These are phyloP conservation scores for Apis florea DNA, from an alignment of 1,140 invertebrate species.

Conservation along the genomic window DNA sequence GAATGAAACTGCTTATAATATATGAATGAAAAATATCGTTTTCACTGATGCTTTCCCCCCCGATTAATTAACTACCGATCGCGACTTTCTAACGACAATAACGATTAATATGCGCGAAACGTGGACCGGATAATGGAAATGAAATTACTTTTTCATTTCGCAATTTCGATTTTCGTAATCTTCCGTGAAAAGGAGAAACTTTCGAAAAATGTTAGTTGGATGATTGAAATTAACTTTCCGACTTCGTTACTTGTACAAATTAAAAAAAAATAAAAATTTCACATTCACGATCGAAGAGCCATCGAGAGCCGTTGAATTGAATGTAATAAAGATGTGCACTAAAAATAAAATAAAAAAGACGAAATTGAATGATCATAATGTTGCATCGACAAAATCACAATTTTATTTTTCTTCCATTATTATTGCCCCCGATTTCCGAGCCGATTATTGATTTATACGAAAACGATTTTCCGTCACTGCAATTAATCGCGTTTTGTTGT, in stretches of 20 bases:
- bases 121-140: conserved; percentile 15
- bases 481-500: conserved; percentile 8
- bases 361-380: no score
- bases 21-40: conserved; percentile 47
- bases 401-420: background rate
- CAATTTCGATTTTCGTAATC: background rate
- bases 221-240: no score
- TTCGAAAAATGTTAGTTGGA: no score
- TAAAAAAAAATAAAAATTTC: no score
- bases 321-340: no score
- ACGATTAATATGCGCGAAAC: conserved; percentile 57
- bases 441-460: background rate
- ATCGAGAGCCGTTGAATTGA: no score
- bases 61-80: conserved; percentile 71
- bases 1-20: background rate
- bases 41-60: conserved; percentile 68
- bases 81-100: conserved; percentile 75
- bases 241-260: no score
- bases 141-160: conserved; percentile 14
- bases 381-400: no score
- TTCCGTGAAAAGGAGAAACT: background rate
- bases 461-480: background rate
- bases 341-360: no score
- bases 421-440: background rate
- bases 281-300: no score